Conservation (phyloP, 2,797 vertebrate species). For the Rhynchonycteris naso region DNA sequence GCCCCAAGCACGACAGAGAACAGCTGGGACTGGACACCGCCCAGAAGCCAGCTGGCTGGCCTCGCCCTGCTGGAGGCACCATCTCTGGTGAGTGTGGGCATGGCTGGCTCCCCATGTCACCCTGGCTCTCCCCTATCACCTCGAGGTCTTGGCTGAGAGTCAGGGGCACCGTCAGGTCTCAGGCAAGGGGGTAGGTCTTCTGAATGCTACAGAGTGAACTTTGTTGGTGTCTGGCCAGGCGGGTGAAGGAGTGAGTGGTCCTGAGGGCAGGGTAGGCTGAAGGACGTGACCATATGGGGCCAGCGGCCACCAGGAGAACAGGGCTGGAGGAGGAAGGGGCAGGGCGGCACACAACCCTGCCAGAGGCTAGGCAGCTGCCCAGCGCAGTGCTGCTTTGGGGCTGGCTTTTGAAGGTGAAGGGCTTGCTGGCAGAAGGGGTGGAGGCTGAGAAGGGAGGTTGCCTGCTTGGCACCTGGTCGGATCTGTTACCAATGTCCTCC, state of each 20-base stretch:
- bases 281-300: rapidly evolving
- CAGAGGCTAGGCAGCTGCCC: neutral
- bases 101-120: neutral
- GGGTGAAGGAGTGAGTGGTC: neutral
- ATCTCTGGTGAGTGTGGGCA: neutral
- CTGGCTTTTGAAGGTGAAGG: neutral
- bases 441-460: neutral
- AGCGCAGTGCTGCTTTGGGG: rapidly evolving
- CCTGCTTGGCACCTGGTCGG: neutral
- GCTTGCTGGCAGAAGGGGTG: neutral
- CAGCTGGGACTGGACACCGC: constrained; percentile 55
- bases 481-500: neutral
- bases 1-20: neutral
- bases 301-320: neutral
- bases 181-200: neutral
- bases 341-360: neutral
- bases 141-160: neutral
- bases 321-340: neutral
- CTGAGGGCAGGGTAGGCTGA: neutral
- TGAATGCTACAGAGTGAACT: neutral
- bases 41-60: constrained; percentile 63
- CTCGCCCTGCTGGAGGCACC: neutral
- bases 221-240: neutral
- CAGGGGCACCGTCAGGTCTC: neutral
- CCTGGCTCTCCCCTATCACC: neutral